These are phyloP conservation scores for Henricia sp. DNA, from an alignment of 53 echinoderm and acorn worm species.

Conservation along the genomic window DNA sequence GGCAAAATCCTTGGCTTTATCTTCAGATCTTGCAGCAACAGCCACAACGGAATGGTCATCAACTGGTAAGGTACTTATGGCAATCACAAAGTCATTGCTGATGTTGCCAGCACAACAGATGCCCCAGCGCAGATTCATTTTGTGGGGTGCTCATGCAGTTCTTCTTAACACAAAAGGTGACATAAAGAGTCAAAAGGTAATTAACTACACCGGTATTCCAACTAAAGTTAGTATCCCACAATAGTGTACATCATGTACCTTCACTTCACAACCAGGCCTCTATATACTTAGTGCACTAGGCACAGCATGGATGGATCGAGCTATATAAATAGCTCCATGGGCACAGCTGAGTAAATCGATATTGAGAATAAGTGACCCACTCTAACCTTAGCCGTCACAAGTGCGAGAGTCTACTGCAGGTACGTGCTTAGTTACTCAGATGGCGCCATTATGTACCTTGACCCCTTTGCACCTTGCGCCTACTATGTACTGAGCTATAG, in stretches of 20 bases:
- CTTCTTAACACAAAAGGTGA: neutral
- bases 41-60: slow-evolving; percentile 74
- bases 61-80: slow-evolving; percentile 64
- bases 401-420: too few relatives aligned
- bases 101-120: slow-evolving; percentile 87
- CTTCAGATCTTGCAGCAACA: slow-evolving; percentile 78
- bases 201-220: neutral
- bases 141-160: neutral
- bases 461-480: too few relatives aligned
- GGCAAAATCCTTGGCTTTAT: slow-evolving; percentile 77
- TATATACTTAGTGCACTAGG: neutral
- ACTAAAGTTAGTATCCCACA: neutral
- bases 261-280: neutral
- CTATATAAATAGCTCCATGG: too few relatives aligned
- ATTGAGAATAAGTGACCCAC: too few relatives aligned
- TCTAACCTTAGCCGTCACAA: too few relatives aligned
- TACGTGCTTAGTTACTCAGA: too few relatives aligned
- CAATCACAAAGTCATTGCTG: slow-evolving; percentile 76
- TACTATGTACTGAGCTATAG: too few relatives aligned
- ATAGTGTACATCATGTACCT: neutral
- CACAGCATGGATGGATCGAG: neutral
- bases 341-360: too few relatives aligned
- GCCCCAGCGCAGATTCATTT: slow-evolving; percentile 86
- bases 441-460: too few relatives aligned
- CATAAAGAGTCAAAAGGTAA: neutral